Evolutionary conservation across 2,113 vertebrate species (phyloP), one percentile per base, ranked within the genome.

Genomic region (Pollachius pollachius): DNA sequence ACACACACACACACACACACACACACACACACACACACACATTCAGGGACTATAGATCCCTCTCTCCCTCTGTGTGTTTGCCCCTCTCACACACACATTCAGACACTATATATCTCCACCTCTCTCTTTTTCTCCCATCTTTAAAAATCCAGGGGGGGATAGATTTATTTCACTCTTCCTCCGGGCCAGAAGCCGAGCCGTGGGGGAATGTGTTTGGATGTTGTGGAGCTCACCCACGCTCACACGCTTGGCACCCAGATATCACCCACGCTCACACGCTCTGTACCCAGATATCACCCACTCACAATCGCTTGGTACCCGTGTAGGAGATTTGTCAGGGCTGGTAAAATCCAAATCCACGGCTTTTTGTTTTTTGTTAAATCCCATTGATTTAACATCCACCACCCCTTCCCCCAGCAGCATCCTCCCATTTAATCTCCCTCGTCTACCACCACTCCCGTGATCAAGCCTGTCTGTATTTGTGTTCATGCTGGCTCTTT

Each of bases 81-180:
- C 8, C 41, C 2, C 41, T 9, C 41, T 12, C 41, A 48, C 41
- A 13, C 11, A 48, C 41, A 48, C 41, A 48, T 13, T 12, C 9
- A 48, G 41, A 48, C 41, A 48, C 41, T 48, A 9, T 48, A 9
- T 48, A 60, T 62, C 83, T 80, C 69, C 62, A 60, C 71, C 78
- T 83, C 72, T 74, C 78, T 85, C 75, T 85, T 87, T 86, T 79
- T 82, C 86, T 81, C 18, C 83, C 87, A 64, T 81, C 75, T 88
- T 69, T 70, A 81, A 87, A 87, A 82, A 79, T 68, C 74, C 87
- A 81, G 41, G 48, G 48, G 80, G 76, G 87, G 85, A 87, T 90
- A 57, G 54, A 57, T 57, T 57, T 57, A 48, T 48, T 48, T 48
- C 41, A 48, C 41, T 48, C 41, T 48, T 48, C 41, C 41, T 48